phyloP scores from a whole-genome alignment of 2,888 invertebrate species.

The Tachina grossa region DNA sequence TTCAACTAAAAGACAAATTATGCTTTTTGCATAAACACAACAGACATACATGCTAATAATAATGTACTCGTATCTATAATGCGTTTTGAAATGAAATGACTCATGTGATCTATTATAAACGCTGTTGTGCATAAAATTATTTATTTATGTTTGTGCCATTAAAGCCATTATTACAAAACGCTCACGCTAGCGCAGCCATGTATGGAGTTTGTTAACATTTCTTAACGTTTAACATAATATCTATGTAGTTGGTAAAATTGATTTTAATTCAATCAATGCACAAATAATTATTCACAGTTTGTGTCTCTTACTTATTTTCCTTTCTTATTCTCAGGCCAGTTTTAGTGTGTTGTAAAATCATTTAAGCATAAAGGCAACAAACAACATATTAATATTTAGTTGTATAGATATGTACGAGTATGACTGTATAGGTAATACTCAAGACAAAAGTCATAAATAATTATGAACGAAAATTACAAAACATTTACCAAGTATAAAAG shows the following conservation, averaged over 20 bases:
- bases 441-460: constrained; percentile 51
- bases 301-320: not conserved
- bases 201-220: constrained; percentile 53
- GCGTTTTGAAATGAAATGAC: constrained; percentile 48
- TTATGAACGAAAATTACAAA: constrained; percentile 45
- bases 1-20: constrained; percentile 14
- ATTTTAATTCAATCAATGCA: constrained; percentile 80
- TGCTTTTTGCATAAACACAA: constrained; percentile 47
- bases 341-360: constrained; percentile 10
- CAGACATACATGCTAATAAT: not conserved
- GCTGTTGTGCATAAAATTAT: constrained; percentile 57
- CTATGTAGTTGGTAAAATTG: constrained; percentile 67
- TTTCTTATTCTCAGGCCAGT: not conserved
- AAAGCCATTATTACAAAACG: constrained; percentile 32
- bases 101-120: constrained; percentile 55
- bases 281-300: constrained; percentile 55
- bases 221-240: constrained; percentile 61
- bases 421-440: too few relatives aligned
- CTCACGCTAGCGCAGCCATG: constrained; percentile 39
- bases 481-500: not conserved
- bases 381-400: not conserved
- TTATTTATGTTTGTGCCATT: constrained; percentile 29
- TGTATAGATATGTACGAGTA: not conserved
- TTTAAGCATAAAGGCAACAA: constrained; percentile 7
- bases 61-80: constrained; percentile 15